Evolutionary conservation across 2,113 vertebrate genomes (phyloP).

Genomic region (Circaetus cinerascens): DNA sequence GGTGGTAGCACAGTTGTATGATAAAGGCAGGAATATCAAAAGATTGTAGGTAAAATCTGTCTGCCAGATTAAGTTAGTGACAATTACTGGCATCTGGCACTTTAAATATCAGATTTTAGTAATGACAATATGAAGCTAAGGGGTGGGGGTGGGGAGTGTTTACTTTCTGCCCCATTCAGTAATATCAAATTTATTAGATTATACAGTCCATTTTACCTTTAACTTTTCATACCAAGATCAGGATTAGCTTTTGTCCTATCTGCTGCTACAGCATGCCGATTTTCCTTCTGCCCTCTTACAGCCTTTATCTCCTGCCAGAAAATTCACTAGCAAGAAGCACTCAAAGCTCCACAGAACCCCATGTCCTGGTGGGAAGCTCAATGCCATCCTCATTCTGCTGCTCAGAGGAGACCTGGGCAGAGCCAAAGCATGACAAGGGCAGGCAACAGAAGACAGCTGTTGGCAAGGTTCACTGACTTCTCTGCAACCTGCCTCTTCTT

Average conservation of each 20-base stretch:
- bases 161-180: neutral
- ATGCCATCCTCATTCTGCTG: neutral
- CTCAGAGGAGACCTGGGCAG: neutral
- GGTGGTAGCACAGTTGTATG: neutral
- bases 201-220: neutral
- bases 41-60: neutral
- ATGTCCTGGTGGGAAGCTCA: neutral
- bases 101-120: neutral
- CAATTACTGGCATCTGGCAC: neutral
- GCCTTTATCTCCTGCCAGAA: neutral
- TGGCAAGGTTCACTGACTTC: neutral
- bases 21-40: neutral
- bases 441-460: neutral
- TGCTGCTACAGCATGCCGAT: neutral
- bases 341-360: neutral
- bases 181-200: neutral
- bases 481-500: neutral
- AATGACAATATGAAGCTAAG: neutral
- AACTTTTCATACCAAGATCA: neutral
- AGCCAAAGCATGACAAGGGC: neutral
- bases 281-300: neutral
- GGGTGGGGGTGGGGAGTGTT: rapidly evolving
- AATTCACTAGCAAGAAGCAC: neutral
- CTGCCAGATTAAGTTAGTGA: neutral
- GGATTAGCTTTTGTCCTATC: neutral